Base-by-base conservation (phyloP, 2,888 invertebrate genomes). In the Agrypnus murinus region DNA sequence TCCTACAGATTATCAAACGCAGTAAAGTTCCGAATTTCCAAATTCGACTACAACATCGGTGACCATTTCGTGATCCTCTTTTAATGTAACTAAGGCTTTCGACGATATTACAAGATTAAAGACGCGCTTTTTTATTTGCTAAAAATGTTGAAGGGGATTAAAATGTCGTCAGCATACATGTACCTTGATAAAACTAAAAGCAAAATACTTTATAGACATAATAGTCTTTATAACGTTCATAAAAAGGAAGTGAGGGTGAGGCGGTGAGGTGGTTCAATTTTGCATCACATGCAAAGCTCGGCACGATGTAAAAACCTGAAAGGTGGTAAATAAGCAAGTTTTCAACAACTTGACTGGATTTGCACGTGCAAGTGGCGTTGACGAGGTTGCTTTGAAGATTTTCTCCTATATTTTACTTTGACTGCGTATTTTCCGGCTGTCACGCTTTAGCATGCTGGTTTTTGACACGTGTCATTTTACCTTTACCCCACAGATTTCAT, bases 281-380 rank as follows among this genome's bases (percentile, higher is more conserved):
- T 80, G 79, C 80, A 79, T 83, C 78, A 78, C 75, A 79, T 80
- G 80, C 79, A 79, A 81, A 80, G 76, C 78, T 68, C 72, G 75
- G 74, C 74, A 73, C 75, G 77, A 77, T 73, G 73, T 78, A 77
- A 77, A 75, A 74, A 80, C 77, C 77, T 81, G 80, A 82, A 82
- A 82, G 81, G 81, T 79, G 82, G 81, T 81, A 83, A 83, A 84
- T 84, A 84, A 84, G 84, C 83, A 81, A 83, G 82, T 83, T 83
- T 83, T 82, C 82, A 82, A 81, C 81, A 80, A 79, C 78, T 76
- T 75, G 77, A 77, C 79, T 80, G 79, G 79, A 80, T 82, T 81
- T 81, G 76, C 79, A 79, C 78, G 81, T 82, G 83, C 79, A 81
- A 78, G 76, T 83, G 79, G 80, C 79, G 75, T 77, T 78, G 75